Conservation (phyloP, 1,140 invertebrate genomes). For the Bombus terrestris region DNA sequence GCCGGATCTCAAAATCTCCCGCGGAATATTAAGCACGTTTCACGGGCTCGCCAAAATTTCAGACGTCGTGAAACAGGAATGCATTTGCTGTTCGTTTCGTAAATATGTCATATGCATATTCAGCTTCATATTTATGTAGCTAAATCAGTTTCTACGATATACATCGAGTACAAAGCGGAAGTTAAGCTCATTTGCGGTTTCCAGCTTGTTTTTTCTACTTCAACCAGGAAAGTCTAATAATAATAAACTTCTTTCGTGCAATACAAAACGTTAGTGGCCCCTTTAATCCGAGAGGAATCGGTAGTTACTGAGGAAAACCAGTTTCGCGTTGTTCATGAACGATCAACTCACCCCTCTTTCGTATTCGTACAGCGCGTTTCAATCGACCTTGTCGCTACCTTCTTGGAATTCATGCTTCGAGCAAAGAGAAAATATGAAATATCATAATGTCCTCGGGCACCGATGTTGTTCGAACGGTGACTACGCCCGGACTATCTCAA, state of each 20-base stretch:
- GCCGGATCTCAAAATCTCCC: background rate
- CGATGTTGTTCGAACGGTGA: background rate
- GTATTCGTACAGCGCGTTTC: conserved; percentile 40
- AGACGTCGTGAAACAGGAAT: background rate
- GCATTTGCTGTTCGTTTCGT: background rate
- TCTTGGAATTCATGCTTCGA: conserved; percentile 18
- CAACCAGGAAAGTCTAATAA: background rate
- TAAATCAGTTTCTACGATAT: no score
- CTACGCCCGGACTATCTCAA: background rate
- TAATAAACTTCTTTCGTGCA: background rate
- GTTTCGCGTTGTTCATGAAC: conserved; percentile 17
- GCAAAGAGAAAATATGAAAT: conserved; percentile 25
- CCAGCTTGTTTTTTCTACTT: no score
- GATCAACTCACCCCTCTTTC: conserved; percentile 33
- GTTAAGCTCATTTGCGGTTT: no score
- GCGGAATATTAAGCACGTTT: background rate
- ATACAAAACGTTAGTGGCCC: background rate
- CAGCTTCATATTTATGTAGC: no score
- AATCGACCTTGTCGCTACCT: conserved; percentile 34
- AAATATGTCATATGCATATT: background rate
- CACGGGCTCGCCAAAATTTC: background rate
- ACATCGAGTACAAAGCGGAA: no score
- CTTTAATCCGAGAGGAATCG: background rate
- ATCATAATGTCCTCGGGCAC: conserved; percentile 11
- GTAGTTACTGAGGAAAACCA: conserved; percentile 25